These are phyloP conservation scores for Bufo gargarizans DNA, from an alignment of 2,113 vertebrate genomes.

Conservation along the genomic window DNA sequence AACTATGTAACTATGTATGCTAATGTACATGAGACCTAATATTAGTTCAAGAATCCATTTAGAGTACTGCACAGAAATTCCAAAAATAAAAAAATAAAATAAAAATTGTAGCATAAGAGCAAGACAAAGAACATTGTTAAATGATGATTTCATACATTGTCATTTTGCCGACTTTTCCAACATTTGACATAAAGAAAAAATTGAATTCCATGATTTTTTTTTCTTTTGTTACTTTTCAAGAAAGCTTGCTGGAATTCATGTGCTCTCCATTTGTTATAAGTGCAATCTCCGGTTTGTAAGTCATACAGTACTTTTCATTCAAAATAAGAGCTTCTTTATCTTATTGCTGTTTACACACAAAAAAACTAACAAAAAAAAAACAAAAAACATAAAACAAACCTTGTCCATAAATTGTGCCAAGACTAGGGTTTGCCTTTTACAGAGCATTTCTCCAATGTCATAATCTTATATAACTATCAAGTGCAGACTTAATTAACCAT, in stretches of 20 bases:
- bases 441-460: not conserved
- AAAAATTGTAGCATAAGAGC: not conserved
- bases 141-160: conserved; percentile 13
- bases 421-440: not conserved
- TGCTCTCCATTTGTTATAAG: not conserved
- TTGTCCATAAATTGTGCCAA: not conserved
- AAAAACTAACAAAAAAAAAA: not conserved
- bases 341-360: not conserved
- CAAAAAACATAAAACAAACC: not conserved
- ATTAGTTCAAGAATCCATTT: not conserved
- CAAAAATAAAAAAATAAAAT: not conserved
- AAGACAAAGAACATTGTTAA: conserved; percentile 23
- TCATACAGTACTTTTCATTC: not conserved
- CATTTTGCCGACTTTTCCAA: not conserved
- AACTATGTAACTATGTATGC: not conserved
- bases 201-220: not conserved
- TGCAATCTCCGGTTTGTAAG: not conserved
- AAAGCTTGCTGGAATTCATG: not conserved
- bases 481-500: not conserved
- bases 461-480: not conserved
- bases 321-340: not conserved
- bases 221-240: not conserved
- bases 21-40: not conserved
- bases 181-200: not conserved
- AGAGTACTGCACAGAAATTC: not conserved